A percentile compares a stretch with the other conserved stretches of the same genome.
Evolutionary conservation across 1,140 invertebrate species (phyloP).

Genomic region (Chrysoperla carnea): DNA sequence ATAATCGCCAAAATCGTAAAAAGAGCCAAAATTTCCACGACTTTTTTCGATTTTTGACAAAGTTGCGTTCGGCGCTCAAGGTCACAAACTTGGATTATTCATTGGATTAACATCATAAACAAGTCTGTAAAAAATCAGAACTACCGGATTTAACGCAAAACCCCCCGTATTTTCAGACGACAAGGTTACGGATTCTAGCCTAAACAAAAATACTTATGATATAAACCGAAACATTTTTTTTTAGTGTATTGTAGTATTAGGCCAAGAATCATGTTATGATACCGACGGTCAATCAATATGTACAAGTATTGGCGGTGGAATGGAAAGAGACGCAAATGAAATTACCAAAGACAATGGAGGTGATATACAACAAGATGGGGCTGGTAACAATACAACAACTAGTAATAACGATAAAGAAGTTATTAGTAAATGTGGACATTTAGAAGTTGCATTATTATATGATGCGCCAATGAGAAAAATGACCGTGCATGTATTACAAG

Average conservation of each 20-base stretch:
- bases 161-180: no score
- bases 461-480: slow-evolving; percentile 77
- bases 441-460: slow-evolving; percentile 78
- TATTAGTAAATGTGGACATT: slow-evolving; percentile 42
- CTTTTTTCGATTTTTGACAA: no score
- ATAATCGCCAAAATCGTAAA: no score
- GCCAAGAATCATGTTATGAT: slow-evolving; percentile 25
- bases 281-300: slow-evolving; percentile 7
- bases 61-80: no score
- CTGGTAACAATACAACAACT: slow-evolving; percentile 12
- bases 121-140: no score
- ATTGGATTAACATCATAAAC: no score
- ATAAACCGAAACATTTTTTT: no score
- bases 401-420: slow-evolving; percentile 4
- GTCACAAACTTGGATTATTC: no score
- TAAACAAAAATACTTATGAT: no score
- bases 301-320: slow-evolving; percentile 10
- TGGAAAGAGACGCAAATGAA: slow-evolving; percentile 1
- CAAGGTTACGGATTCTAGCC: no score
- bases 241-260: slow-evolving; percentile 9
- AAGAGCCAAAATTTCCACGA: no score
- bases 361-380: slow-evolving; percentile 12
- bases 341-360: slow-evolving; percentile 3
- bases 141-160: no score
- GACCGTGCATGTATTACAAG: slow-evolving; percentile 78